These are phyloP conservation scores for Urophycis tenuis DNA, from an alignment of 2,797 vertebrate species.

Conservation along the genomic window DNA sequence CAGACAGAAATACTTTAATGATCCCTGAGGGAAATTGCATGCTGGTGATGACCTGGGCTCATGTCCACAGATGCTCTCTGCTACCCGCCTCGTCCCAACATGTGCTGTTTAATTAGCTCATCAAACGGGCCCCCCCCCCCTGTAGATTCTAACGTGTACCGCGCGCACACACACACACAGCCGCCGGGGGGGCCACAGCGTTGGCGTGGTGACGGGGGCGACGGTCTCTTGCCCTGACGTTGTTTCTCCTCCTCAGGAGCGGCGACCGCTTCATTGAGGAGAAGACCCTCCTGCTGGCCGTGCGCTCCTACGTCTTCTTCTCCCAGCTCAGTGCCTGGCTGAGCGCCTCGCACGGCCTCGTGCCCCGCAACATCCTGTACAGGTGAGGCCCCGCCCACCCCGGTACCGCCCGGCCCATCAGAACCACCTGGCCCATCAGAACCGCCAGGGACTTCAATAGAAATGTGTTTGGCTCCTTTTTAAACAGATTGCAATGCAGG, in stretches of 20 bases:
- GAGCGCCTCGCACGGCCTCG: slow-evolving; percentile 95
- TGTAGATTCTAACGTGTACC: slow-evolving; percentile 39
- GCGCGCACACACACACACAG: not conserved
- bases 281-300: slow-evolving; percentile 90
- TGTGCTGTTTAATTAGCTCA: slow-evolving; percentile 43
- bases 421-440: no score
- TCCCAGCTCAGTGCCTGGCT: slow-evolving; percentile 99
- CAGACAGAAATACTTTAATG: no score
- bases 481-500: no score
- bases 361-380: slow-evolving; percentile 97
- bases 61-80: not conserved
- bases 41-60: not conserved
- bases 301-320: slow-evolving; percentile 98
- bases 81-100: no score
- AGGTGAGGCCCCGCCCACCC: slow-evolving; percentile 70
- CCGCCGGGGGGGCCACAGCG: no score
- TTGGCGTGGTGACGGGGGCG: no score
- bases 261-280: slow-evolving; percentile 95
- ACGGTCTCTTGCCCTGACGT: slow-evolving; percentile 59
- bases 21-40: no score
- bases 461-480: no score
- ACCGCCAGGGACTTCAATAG: no score
- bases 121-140: slow-evolving; percentile 36
- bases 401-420: no score
- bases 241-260: slow-evolving; percentile 69